Conservation (phyloP, 2,797 vertebrate species). For the Spinibarbus caldwelli region DNA sequence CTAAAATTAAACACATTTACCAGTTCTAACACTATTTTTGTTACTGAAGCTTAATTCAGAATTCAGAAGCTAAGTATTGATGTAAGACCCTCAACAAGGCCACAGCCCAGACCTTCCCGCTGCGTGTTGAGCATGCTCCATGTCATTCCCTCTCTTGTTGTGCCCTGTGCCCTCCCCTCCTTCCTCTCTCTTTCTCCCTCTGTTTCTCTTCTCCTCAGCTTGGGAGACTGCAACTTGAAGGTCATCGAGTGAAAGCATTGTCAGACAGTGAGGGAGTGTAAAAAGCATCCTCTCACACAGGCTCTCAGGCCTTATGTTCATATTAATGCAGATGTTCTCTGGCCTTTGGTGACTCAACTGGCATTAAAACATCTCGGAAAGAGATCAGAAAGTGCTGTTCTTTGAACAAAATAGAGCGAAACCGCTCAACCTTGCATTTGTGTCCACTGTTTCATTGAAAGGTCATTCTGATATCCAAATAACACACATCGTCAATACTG, state of each 20-base stretch:
- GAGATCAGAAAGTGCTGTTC: conserved; percentile 43
- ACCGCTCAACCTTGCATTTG: conserved; percentile 40
- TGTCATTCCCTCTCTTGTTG: conserved; percentile 2
- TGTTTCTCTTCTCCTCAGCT: conserved; percentile 3
- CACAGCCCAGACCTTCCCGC: background rate
- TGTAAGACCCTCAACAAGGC: background rate
- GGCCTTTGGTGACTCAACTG: conserved; percentile 54
- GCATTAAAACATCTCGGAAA: conserved; percentile 38
- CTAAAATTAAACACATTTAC: background rate
- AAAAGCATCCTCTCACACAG: conserved; percentile 34
- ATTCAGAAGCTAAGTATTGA: background rate
- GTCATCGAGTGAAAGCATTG: conserved; percentile 54
- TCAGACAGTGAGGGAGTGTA: conserved; percentile 46
- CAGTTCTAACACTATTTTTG: background rate
- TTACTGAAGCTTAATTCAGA: background rate
- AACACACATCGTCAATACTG: background rate
- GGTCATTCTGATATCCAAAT: conserved; percentile 20
- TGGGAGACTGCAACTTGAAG: conserved; percentile 61
- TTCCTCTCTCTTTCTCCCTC: background rate
- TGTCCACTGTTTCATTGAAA: conserved; percentile 28
- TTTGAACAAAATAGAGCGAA: conserved; percentile 57
- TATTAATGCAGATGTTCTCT: conserved; percentile 53
- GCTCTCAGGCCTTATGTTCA: conserved; percentile 58
- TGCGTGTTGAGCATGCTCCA: background rate
- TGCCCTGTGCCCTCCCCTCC: background rate